Base-by-base conservation (phyloP, 2,888 invertebrate species). In the Pseudoips prasinana region DNA sequence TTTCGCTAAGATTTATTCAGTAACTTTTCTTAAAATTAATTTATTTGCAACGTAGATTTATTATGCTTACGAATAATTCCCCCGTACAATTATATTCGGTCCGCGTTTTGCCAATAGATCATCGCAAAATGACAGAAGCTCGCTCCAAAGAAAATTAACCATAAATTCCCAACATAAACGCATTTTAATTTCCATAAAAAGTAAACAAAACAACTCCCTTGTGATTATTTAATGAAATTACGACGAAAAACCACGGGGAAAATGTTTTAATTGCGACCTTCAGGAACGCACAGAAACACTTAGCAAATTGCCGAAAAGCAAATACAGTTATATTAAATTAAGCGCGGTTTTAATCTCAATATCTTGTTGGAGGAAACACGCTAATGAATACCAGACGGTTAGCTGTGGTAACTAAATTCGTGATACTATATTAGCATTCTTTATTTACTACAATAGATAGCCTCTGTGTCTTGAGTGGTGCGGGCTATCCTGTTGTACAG, bases 381-480 rank as follows among this genome's bases (percentile, higher is more conserved):
- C 41, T 61, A 63, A 65, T 56, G 56, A 60, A 64, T 59, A 49
- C 45, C 46, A 56, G 55, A 26, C 42, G 39, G 45, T 46, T 25
- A 8, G 19, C 10, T 23, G 45, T 49, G 46, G 58, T 59, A 28
- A 32, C 19, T 22, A 43, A 52, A 44, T 25, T 10, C 3, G 37
- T 39, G 35, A 9, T 2, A 29, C 9, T 10, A 7, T 11, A n/a
- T n/a, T n/a, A n/a, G n/a, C n/a, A n/a, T n/a, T n/a, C n/a, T n/a
- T n/a, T n/a, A n/a, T n/a, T n/a, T n/a, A n/a, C n/a, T n/a, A n/a
- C n/a, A n/a, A n/a, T n/a, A n/a, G n/a, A n/a, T n/a, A n/a, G n/a
- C n/a, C n/a, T n/a, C n/a, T n/a, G n/a, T n/a, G n/a, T n/a, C n/a
- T n/a, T n/a, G n/a, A n/a, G n/a, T n/a, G n/a, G n/a, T n/a, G n/a